Base-by-base conservation (phyloP, 2,113 vertebrate genomes). In the Dipodomys stephensi region DNA sequence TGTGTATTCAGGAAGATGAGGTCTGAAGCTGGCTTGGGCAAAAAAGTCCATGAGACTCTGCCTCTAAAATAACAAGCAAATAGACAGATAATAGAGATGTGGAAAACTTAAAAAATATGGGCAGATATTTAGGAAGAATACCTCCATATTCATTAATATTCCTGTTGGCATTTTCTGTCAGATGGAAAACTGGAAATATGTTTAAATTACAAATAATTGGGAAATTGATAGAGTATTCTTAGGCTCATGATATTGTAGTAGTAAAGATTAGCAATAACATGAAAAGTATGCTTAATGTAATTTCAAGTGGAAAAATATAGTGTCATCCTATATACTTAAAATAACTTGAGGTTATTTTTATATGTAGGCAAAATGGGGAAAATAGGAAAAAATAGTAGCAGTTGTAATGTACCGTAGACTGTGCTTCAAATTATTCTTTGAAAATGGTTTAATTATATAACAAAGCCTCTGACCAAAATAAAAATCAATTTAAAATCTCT, bases 391-490 rank as follows among this genome's bases (percentile, higher is more conserved):
- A 82, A 72, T 78, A 25, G 1, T 53, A 90, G 78, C 22, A 90
- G 67, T 67, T 86, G 44, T 1, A 83, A 30, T 18, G 74, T 16
- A 16, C 2, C 67, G 23, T 53, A 83, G 72, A 89, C 27, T 82
- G 28, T 80, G 65, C 20, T 39, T 94, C 72, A 91, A 67, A 22
- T 23, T 86, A 86, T 78, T 88, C 39, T 35, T 94, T 93, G 71
- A 94, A 95, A 97, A 94, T 64, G 84, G 80, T 49, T 88, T 79
- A 79, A 67, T 18, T 2, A 87, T 83, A 84, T 30, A 90, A 62
- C 18, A 74, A 74, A 87, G 28, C 1, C n/a, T 88, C 67, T 84
- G 67, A 73, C 20, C 35, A 60, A 91, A 94, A 71, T 71, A 49
- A 88, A 93, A 80, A 49, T 64, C 27, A 83, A 93, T 57, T 93